Evolutionary conservation across 2,888 invertebrate species (phyloP), one percentile per base, ranked within the genome.

Genomic region (Uloborus plumipes): DNA sequence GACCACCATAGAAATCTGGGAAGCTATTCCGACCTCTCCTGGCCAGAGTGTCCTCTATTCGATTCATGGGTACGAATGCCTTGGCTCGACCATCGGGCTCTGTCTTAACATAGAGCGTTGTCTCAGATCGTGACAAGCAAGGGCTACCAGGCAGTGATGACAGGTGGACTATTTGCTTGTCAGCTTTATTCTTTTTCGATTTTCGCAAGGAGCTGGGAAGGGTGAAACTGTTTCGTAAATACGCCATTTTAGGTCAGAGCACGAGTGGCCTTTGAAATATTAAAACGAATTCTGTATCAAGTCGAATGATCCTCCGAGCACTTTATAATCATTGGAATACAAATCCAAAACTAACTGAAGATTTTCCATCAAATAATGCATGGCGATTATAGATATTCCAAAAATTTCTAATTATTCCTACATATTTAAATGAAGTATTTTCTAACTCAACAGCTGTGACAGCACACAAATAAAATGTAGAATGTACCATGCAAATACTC

Each of bases 1-100:
- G 75, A 2, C 85, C 85, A 55, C 85, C 85, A 64, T 85, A 85
- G 62, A 85, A 85, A 51, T 85, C 85, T n/a, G 85, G 85, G 2
- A 71, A 58, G 31, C 64, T 66, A 49, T 53, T 65, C 14, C 69
- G 59, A 20, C 81, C 58, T 31, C 79, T 75, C 58, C 78, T 76
- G 31, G 76, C 58, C 20, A 81, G 53, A 9, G 76, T 66, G 20
- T 81, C 85, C 78, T 85, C 85, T 11, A 85, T 74, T 18, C 71
- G 76, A 49, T 84, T 69, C 39, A 85, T 55, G 39, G 81, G 83
- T 16, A 84, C 77, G 58, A 79, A 85, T 6, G 76, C 15, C 3
- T 67, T 65, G 4, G 58, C 77, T 20, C 61, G 65, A 14, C 81
- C 82, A 70, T 72, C 72, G 13, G 76, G 39, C 50, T 80, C 76